Conservation (phyloP, 2,113 vertebrate species). For the Sinocyclocheilus grahami region DNA sequence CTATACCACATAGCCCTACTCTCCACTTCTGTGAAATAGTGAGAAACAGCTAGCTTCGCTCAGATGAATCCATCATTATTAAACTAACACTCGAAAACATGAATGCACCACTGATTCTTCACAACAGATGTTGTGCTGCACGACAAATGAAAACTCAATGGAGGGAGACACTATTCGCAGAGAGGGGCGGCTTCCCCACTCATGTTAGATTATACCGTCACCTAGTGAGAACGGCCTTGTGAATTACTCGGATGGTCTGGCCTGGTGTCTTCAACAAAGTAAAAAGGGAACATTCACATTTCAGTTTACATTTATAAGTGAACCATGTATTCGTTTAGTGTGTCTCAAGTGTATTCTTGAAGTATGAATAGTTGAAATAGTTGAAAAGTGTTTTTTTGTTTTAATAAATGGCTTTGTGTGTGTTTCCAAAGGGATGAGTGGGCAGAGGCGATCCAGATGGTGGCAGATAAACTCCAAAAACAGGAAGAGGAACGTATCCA, state of each 20-base stretch:
- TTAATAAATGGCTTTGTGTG: slow-evolving; percentile 29
- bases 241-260: too few relatives aligned
- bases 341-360: neutral
- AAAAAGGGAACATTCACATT: too few relatives aligned
- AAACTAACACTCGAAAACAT: slow-evolving; percentile 63
- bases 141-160: slow-evolving; percentile 75
- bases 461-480: slow-evolving; percentile 94
- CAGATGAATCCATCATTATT: slow-evolving; percentile 70
- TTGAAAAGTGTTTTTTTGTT: neutral
- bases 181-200: slow-evolving; percentile 65
- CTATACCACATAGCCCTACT: neutral
- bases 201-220: slow-evolving; percentile 22
- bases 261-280: too few relatives aligned
- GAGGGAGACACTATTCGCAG: slow-evolving; percentile 73
- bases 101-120: slow-evolving; percentile 67
- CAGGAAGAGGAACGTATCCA: slow-evolving; percentile 97
- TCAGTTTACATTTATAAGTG: neutral
- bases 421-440: slow-evolving; percentile 88
- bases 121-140: slow-evolving; percentile 77
- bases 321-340: neutral
- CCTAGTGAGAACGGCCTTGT: neutral
- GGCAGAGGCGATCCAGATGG: slow-evolving; percentile 97
- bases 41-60: slow-evolving; percentile 41
- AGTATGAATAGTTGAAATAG: neutral
- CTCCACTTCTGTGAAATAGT: slow-evolving; percentile 39